These are phyloP conservation scores for Pedetes capensis DNA, from an alignment of 2,113 vertebrate genomes.

Conservation along the genomic window DNA sequence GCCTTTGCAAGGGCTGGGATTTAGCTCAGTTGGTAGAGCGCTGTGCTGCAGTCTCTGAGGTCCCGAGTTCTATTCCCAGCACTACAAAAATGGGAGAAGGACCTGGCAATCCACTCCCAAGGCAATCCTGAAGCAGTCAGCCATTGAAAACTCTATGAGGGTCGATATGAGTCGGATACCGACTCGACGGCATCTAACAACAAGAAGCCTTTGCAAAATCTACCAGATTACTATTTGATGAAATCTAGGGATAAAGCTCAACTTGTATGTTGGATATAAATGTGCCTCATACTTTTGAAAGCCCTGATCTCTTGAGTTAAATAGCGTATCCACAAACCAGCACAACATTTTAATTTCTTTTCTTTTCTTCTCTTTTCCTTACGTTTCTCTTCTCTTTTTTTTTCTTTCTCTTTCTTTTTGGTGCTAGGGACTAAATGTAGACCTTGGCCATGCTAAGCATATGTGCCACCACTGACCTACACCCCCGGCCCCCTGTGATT, in stretches of 20 bases:
- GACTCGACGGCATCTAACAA: too few species aligned
- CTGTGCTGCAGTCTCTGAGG: too few species aligned
- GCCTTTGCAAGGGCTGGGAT: too few species aligned
- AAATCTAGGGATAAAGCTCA: background rate
- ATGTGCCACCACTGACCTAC: background rate
- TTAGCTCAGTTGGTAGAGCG: too few species aligned
- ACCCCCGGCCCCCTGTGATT: background rate
- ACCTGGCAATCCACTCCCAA: too few species aligned
- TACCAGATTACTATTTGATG: background rate
- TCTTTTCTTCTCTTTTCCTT: background rate
- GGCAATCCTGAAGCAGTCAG: too few species aligned
- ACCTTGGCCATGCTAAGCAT: background rate
- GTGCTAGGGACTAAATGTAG: background rate
- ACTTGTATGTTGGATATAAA: background rate
- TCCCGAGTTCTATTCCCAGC: too few species aligned
- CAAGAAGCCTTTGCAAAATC: conserved; percentile 7
- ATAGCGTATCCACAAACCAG: background rate
- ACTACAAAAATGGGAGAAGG: too few species aligned
- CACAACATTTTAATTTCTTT: background rate
- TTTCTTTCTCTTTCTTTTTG: background rate
- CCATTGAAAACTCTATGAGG: too few species aligned
- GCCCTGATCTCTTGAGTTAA: background rate
- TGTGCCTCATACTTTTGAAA: conserved; percentile 3
- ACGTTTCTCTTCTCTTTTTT: background rate
- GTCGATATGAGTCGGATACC: too few species aligned